These are phyloP conservation scores for Opisthocomus hoazin DNA, from an alignment of 2,113 vertebrate genomes.

Conservation along the genomic window DNA sequence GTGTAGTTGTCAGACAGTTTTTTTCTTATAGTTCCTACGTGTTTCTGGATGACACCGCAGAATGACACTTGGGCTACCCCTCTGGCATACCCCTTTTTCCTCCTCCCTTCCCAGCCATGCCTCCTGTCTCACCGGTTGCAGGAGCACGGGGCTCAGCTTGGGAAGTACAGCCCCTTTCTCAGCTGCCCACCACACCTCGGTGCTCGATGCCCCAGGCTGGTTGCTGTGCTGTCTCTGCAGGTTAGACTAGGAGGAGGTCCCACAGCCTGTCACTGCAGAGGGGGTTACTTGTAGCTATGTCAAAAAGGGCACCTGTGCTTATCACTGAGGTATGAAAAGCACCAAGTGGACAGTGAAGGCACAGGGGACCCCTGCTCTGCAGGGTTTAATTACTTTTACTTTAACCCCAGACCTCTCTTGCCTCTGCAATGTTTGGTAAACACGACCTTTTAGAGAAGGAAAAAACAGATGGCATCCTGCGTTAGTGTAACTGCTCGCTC, in stretches of 20 bases:
- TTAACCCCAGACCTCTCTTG: constrained; percentile 50
- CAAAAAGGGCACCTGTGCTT: neutral
- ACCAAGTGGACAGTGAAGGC: neutral
- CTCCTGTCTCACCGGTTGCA: neutral
- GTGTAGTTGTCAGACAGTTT: neutral
- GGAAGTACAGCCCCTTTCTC: neutral
- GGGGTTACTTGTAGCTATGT: neutral
- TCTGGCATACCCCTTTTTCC: neutral
- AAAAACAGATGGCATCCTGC: constrained; percentile 35
- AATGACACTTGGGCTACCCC: neutral
- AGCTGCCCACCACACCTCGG: neutral
- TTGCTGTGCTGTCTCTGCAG: neutral
- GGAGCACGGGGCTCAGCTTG: neutral
- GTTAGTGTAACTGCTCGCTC: constrained; percentile 32
- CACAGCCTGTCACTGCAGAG: neutral
- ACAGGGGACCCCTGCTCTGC: neutral
- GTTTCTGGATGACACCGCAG: neutral
- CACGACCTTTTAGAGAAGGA: constrained; percentile 38
- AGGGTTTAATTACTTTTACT: constrained; percentile 47
- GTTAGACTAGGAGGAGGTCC: neutral
- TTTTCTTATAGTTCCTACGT: neutral
- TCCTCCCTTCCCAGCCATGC: neutral
- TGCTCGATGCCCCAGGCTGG: neutral
- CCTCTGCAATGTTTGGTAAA: constrained; percentile 34
- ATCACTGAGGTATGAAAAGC: neutral